Conservation (phyloP, 1,140 invertebrate genomes). For the Tetragonula clypearis region DNA sequence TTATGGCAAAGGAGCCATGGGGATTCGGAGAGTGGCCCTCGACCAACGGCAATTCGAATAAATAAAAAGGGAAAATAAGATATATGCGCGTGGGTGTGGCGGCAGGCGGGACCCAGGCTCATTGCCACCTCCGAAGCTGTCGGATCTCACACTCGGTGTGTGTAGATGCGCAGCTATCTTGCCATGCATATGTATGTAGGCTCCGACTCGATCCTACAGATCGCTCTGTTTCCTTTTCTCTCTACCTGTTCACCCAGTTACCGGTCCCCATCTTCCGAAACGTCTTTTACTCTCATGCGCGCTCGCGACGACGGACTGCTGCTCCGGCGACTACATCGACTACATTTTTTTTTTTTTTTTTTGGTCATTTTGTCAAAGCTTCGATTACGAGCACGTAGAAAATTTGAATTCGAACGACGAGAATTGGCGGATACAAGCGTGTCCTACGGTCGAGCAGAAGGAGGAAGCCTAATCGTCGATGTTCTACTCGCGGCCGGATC, state of each 20-base stretch:
- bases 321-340: neutral
- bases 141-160: slow-evolving; percentile 75
- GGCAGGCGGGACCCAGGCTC: slow-evolving; percentile 76
- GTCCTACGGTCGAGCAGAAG: slow-evolving; percentile 8
- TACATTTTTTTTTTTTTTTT: neutral
- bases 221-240: neutral
- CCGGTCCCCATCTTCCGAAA: neutral
- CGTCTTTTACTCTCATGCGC: slow-evolving; percentile 14
- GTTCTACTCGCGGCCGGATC: slow-evolving; percentile 49
- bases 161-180: slow-evolving; percentile 52
- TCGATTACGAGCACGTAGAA: neutral
- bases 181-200: slow-evolving; percentile 45
- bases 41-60: slow-evolving; percentile 78
- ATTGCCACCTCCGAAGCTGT: slow-evolving; percentile 79
- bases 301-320: slow-evolving; percentile 1
- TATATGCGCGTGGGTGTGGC: slow-evolving; percentile 78
- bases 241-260: neutral
- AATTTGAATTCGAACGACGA: neutral
- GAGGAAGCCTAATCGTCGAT: slow-evolving; percentile 57
- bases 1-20: slow-evolving; percentile 72
- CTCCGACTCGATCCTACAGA: slow-evolving; percentile 25
- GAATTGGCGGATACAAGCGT: neutral
- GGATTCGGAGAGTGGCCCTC: slow-evolving; percentile 72
- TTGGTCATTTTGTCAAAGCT: neutral
- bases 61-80: slow-evolving; percentile 79